A percentile compares a stretch with the other conserved stretches of the same genome.
phyloP scores from a whole-genome alignment of 2,888 invertebrate species.

The Euzetes globulus region DNA sequence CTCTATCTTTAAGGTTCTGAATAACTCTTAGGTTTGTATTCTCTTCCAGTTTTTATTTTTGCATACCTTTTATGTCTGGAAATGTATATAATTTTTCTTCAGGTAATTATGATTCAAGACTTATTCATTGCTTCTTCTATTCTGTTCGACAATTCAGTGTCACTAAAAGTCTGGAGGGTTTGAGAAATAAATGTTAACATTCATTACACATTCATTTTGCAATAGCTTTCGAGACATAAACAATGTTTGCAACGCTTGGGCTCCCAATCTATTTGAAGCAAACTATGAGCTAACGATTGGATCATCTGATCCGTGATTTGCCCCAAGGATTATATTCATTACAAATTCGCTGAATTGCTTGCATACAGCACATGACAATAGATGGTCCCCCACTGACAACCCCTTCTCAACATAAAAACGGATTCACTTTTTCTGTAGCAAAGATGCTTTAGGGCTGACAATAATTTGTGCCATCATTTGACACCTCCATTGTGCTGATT shows the following conservation, averaged over 20 bases:
- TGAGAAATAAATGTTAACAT: background rate
- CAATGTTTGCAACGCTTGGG: background rate
- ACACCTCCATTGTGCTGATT: slow-evolving; percentile 2
- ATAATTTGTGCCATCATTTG: slow-evolving; percentile 1
- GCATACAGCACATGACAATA: background rate
- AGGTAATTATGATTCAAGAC: background rate
- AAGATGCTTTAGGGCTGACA: background rate
- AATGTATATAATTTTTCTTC: background rate
- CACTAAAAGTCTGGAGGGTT: background rate
- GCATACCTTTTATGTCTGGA: background rate
- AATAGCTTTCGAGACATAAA: background rate
- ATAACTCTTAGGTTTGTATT: no score
- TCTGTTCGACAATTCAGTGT: background rate
- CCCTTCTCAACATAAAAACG: background rate
- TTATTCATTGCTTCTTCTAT: background rate
- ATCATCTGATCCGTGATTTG: background rate
- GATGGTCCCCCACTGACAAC: background rate
- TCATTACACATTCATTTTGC: background rate
- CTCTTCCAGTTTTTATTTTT: background rate
- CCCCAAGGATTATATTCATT: slow-evolving; percentile 11
- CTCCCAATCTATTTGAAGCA: background rate
- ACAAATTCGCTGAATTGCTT: slow-evolving; percentile 11
- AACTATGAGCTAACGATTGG: background rate
- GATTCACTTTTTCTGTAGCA: background rate
- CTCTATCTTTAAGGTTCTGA: no score